Evolutionary conservation across 2,797 vertebrate genomes (phyloP).

Genomic region (Sylvia borin): DNA sequence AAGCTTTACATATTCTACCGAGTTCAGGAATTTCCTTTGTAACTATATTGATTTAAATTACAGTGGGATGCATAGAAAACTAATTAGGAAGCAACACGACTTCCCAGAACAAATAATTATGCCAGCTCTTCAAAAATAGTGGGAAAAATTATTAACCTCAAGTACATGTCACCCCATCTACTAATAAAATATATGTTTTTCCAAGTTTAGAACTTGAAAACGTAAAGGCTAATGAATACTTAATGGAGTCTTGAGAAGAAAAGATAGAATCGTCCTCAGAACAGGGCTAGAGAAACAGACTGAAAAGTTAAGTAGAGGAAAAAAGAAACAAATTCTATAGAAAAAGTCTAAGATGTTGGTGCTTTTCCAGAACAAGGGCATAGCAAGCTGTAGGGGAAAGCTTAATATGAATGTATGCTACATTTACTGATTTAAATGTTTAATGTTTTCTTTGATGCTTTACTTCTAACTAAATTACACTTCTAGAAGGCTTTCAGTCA

Average conservation of each 20-base stretch:
- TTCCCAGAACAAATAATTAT: constrained; percentile 31
- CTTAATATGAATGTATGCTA: background rate
- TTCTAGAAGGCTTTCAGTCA: background rate
- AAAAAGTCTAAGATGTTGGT: background rate
- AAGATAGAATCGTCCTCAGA: background rate
- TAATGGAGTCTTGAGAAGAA: constrained; percentile 7
- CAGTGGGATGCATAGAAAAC: background rate
- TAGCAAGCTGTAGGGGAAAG: background rate
- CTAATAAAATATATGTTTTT: constrained; percentile 12
- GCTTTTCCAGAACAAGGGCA: background rate
- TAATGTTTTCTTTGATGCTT: background rate
- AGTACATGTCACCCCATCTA: background rate
- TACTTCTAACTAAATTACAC: background rate
- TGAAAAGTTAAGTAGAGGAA: background rate
- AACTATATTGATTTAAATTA: constrained; percentile 27
- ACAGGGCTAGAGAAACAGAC: background rate
- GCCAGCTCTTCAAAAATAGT: constrained; percentile 16
- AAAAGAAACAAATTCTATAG: background rate
- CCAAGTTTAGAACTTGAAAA: background rate
- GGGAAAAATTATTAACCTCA: constrained; percentile 42
- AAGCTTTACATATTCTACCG: background rate
- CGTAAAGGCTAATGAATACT: background rate
- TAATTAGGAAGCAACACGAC: constrained; percentile 15
- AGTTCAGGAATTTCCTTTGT: constrained; percentile 1
- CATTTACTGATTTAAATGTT: background rate